phyloP scores from a whole-genome alignment of 2,113 vertebrate genomes.

The Genyomyrus donnyi region DNA sequence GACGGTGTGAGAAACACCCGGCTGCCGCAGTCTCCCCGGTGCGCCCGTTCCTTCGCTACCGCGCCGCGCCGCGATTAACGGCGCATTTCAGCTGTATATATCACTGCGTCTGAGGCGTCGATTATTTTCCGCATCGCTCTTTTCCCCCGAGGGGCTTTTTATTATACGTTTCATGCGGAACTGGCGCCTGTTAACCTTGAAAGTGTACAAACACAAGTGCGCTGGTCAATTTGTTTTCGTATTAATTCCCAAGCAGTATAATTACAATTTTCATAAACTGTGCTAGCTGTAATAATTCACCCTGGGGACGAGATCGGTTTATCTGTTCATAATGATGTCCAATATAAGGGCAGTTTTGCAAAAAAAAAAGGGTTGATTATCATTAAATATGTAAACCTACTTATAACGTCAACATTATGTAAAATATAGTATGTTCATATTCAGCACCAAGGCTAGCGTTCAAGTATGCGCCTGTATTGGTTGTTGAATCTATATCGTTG shows the following conservation, averaged over 20 bases:
- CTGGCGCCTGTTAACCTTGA: conserved; percentile 2
- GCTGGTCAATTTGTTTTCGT: conserved; percentile 1
- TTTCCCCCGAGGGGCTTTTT: neutral
- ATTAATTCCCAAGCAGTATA: neutral
- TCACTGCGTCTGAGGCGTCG: neutral
- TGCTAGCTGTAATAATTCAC: neutral
- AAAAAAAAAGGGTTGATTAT: neutral
- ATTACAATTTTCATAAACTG: neutral
- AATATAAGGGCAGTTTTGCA: neutral
- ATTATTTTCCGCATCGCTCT: conserved; percentile 6
- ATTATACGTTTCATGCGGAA: neutral
- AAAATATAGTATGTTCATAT: neutral
- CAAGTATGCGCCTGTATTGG: neutral
- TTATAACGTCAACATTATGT: neutral
- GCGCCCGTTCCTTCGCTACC: neutral
- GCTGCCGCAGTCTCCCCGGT: neutral
- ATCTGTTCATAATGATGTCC: neutral
- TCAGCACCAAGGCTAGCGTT: conserved; percentile 17
- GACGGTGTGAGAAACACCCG: neutral
- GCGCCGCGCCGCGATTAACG: neutral
- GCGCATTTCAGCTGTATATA: neutral
- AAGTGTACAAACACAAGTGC: neutral
- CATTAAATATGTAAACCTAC: neutral
- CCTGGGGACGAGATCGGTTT: neutral
- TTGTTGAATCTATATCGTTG: neutral